Evolutionary conservation across 2,888 invertebrate genomes (phyloP).

Genomic region (Lypha dubia): DNA sequence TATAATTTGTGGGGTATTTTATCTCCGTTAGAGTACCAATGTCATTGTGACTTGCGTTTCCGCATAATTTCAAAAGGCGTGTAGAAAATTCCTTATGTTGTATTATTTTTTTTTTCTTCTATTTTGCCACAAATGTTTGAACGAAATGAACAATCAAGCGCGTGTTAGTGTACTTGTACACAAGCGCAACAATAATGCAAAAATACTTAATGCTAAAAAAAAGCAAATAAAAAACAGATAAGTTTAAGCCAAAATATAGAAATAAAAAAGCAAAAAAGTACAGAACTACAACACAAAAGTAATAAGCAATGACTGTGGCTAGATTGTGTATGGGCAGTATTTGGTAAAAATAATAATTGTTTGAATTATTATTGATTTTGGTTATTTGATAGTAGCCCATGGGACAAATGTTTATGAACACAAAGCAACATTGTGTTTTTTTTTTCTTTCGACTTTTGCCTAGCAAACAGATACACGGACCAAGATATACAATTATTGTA

Average conservation of each 20-base stretch:
- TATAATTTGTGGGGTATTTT: slow-evolving; percentile 70
- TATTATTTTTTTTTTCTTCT: no score
- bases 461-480: slow-evolving; percentile 53
- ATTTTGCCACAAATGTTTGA: slow-evolving; percentile 14
- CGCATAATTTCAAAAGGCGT: slow-evolving; percentile 72
- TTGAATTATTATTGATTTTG: slow-evolving; percentile 74
- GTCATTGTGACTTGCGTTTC: slow-evolving; percentile 72
- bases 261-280: slow-evolving; percentile 29
- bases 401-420: slow-evolving; percentile 67
- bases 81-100: slow-evolving; percentile 57
- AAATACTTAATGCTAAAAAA: slow-evolving; percentile 38
- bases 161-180: slow-evolving; percentile 50
- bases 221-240: slow-evolving; percentile 2
- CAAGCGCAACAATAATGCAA: slow-evolving; percentile 56
- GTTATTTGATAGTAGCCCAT: slow-evolving; percentile 73
- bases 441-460: no score
- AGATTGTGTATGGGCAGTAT: slow-evolving; percentile 66
- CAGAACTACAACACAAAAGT: slow-evolving; percentile 45
- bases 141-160: slow-evolving; percentile 31
- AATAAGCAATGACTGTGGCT: slow-evolving; percentile 41
- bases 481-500: slow-evolving; percentile 66
- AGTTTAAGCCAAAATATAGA: slow-evolving; percentile 36
- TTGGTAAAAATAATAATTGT: slow-evolving; percentile 72
- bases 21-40: slow-evolving; percentile 71
- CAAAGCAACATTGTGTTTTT: slow-evolving; percentile 41